Evolutionary conservation across 92 coral and sea anemone genomes (phyloP).

Genomic region (Bergia sp.): DNA sequence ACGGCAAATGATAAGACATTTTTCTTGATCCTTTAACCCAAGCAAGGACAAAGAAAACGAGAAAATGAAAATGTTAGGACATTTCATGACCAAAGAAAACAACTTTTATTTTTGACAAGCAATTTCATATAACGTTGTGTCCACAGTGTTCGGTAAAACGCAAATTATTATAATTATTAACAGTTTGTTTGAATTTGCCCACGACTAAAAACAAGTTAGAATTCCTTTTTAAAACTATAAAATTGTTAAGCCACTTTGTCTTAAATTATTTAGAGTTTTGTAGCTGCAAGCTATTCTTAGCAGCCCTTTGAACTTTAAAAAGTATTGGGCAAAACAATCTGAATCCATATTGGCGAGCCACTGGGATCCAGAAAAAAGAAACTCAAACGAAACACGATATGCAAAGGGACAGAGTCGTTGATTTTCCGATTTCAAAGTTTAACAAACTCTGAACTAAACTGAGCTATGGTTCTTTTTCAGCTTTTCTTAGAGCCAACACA

Average conservation of each 20-base stretch:
- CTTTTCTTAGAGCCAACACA: slow-evolving; percentile 25
- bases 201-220: slow-evolving; percentile 9
- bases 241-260: slow-evolving; percentile 39
- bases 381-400: not conserved
- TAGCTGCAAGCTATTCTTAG: slow-evolving; percentile 6
- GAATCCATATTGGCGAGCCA: not conserved
- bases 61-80: not conserved
- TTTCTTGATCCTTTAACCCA: too few relatives aligned
- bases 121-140: not conserved
- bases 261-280: slow-evolving; percentile 12
- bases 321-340: not conserved
- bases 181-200: slow-evolving; percentile 15
- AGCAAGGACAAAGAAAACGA: not conserved
- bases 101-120: not conserved
- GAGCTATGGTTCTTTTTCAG: not conserved
- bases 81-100: not conserved
- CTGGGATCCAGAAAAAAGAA: not conserved
- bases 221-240: slow-evolving; percentile 10
- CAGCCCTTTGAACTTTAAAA: not conserved
- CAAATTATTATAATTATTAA: not conserved
- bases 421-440: not conserved
- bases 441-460: not conserved
- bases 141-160: too few relatives aligned
- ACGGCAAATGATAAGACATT: too few relatives aligned
- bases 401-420: not conserved